Evolutionary conservation across 2,797 vertebrate genomes (phyloP), one percentile per base, ranked within the genome.

Genomic region (Babyrousa celebensis): DNA sequence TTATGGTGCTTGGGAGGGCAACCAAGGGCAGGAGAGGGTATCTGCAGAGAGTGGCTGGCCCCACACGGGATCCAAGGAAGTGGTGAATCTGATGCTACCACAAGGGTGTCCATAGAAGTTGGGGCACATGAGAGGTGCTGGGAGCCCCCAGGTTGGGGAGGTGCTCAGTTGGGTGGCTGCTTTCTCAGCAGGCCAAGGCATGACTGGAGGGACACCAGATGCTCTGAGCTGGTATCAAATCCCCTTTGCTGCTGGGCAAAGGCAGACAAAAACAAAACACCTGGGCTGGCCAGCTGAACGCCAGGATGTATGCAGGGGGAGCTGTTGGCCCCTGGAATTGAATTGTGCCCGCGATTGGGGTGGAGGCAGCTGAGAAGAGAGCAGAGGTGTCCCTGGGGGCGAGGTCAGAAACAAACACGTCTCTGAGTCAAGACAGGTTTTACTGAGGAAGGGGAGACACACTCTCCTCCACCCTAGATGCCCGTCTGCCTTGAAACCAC

Each of bases 251-350:
- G 40, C 74, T 74, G 62, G 72, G 62, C 86, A 43, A 25, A 87
- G 67, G n/a, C 43, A 89, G 72, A 82, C 70, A 90, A 89, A 68
- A 97, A 70, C 65, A 65, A 63, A 78, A 72, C 48, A 78, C 68
- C 68, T 67, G 65, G 75, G 12, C 68, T 27, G 23, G 58, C 15
- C 23, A 10, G 54, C 62, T 32, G 85, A 40, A 6, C 54, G 70
- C 93, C 29, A 60, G 74, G 70, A 65, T 86, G 16, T 72, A 54
- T 65, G 48, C 11, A 27, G 75, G 27, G 80, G 52, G 23, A 29
- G 40, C 21, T 32, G 25, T 32, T 48, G 91, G 40, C 43, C 65
- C 2, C 12, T 80, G 40, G 67, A 80, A 75, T 60, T 84, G 65
- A 84, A 36, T 29, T 21, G 40, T 94, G n/a, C 23, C 36, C 72